Evolutionary conservation across 2,888 invertebrate genomes (phyloP), one percentile per base, ranked within the genome.

Genomic region (Parnassius smintheus): DNA sequence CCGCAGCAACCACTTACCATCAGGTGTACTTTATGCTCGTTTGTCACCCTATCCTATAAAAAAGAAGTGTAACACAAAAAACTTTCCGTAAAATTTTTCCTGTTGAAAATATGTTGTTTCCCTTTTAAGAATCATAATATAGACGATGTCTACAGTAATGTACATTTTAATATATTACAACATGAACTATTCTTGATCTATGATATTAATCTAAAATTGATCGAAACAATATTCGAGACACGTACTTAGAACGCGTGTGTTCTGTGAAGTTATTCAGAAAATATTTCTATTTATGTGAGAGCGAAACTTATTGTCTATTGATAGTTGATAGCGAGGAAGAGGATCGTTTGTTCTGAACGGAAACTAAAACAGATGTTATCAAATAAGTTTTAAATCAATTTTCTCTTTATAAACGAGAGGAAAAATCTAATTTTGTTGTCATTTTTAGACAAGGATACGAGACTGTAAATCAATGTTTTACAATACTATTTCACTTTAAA

Each of bases 201-300:
- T 13, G 48, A 50, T 18, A 56, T 46, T 49, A 53, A 54, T 48
- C 49, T 11, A 60, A 48, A 55, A 57, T 54, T 57, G 62, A 57
- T 48, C 46, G 41, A 53, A 18, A 42, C 57, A 57, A 22, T 41
- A 56, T 59, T 63, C 62, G 42, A 54, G 45, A 45, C 54, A 59
- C 59, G 62, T 63, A 25, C 44, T 49, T 58, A 25, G 55, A 35
- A 48, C 45, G 59, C 63, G 59, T 56, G 50, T 51, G 63, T 50
- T 63, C 41, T 59, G 22, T 52, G 46, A 56, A 63, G 55, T 63
- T 63, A 52, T 63, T 51, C 42, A 49, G 56, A 59, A 63, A 56
- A 56, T 59, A 63, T 59, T 8, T 52, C 51, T 55, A 56, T 48
- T 55, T 63, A 63, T 25, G n/a, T 35, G 51, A 10, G 41, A 18